These are phyloP conservation scores for Sisyra terminalis DNA, from an alignment of 2,888 invertebrate species.

Conservation along the genomic window DNA sequence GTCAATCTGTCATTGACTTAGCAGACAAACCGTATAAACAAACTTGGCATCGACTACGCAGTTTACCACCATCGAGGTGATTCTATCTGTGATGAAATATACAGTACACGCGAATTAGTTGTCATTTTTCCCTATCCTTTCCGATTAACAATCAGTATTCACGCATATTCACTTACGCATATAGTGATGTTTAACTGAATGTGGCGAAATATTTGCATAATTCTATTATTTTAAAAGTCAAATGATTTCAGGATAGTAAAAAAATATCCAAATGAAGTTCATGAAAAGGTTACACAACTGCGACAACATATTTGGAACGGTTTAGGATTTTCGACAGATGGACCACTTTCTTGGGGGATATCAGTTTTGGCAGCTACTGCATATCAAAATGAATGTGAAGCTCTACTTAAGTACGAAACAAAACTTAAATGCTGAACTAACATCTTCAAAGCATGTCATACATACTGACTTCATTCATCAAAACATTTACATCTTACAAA, in stretches of 20 bases:
- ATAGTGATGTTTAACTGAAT: no score
- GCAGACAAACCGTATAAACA: slow-evolving; percentile 29
- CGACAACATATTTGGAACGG: slow-evolving; percentile 65
- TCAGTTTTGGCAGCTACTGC: slow-evolving; percentile 37
- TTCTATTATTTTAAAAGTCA: no score
- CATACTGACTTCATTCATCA: no score
- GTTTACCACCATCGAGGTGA: slow-evolving; percentile 20
- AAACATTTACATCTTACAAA: no score
- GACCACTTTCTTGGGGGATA: slow-evolving; percentile 50
- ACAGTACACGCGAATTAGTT: no score
- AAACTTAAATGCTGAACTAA: no score
- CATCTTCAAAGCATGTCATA: background rate
- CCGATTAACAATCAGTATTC: no score
- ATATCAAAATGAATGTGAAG: slow-evolving; percentile 38
- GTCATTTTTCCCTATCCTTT: no score
- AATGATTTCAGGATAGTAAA: slow-evolving; percentile 10
- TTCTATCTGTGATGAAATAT: no score
- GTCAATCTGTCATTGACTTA: slow-evolving; percentile 32
- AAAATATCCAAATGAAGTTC: slow-evolving; percentile 39
- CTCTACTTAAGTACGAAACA: slow-evolving; percentile 33
- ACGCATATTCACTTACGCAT: no score
- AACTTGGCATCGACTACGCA: slow-evolving; percentile 33
- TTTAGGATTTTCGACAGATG: slow-evolving; percentile 24
- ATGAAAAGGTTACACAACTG: slow-evolving; percentile 47
- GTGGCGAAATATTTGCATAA: background rate